Evolutionary conservation across 1,140 invertebrate genomes (phyloP).

Genomic region (Archivesica marissinica): DNA sequence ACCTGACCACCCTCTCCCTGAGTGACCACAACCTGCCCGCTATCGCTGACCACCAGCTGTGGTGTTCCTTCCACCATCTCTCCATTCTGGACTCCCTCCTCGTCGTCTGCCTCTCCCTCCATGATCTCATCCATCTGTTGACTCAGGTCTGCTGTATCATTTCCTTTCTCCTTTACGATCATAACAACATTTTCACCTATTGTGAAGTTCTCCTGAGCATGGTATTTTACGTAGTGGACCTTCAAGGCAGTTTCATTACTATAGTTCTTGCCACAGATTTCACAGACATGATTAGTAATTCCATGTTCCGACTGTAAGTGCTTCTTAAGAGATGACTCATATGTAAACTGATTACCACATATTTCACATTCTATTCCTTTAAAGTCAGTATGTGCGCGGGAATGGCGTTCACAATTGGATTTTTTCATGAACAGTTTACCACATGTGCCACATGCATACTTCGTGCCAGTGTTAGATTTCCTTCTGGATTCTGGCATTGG

Average conservation of each 20-base stretch:
- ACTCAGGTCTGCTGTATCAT: constrained; percentile 20
- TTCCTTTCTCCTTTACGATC: constrained; percentile 49
- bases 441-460: constrained; percentile 63
- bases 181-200: constrained; percentile 56
- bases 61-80: not conserved
- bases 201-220: constrained; percentile 34
- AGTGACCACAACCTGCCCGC: constrained; percentile 38
- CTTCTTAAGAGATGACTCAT: constrained; percentile 56
- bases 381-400: constrained; percentile 48
- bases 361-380: constrained; percentile 43
- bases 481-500: not conserved
- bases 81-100: constrained; percentile 15
- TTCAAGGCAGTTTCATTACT: constrained; percentile 57
- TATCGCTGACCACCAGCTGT: not conserved
- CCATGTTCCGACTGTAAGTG: constrained; percentile 54
- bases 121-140: constrained; percentile 55
- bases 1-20: constrained; percentile 49
- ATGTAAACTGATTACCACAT: constrained; percentile 44
- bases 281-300: constrained; percentile 48
- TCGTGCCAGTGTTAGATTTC: constrained; percentile 50
- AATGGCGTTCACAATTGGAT: constrained; percentile 61
- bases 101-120: constrained; percentile 29
- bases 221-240: constrained; percentile 48
- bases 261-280: constrained; percentile 57
- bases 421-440: constrained; percentile 62